Evolutionary conservation across 2,113 vertebrate genomes (phyloP), one percentile per base, ranked within the genome.

Genomic region (Morone saxatilis): DNA sequence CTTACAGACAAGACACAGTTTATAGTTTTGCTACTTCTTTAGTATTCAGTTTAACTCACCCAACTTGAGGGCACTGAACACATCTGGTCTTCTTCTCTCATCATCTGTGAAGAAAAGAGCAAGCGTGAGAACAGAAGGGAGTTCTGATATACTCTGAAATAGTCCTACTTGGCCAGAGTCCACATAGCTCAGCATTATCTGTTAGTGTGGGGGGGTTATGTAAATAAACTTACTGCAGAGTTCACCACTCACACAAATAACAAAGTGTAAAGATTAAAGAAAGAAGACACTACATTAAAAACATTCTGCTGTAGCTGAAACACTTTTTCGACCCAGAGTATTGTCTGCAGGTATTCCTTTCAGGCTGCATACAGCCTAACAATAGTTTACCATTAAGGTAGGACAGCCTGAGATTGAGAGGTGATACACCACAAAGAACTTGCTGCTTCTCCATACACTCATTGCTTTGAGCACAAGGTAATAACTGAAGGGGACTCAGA

Each of bases 41-140:
- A 47, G 5, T 61, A 7, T 53, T 36, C 1, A 1, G 43, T n/a
- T 54, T 0, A 43, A 73, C 96, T 95, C 88, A 99, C 98, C 98
- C 87, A 98, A 78, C 93, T 98, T 99, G 87, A 99, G 94, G 54
- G 98, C 98, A 69, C 96, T 96, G 93, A 99, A 99, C 82, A 99
- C 94, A 90, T 99, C 98, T 65, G 98, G 97, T 48, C 98, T 95
- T 65, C 93, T 96, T 88, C 97, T 98, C 88, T 98, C 97, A 67
- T 97, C 96, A 91, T 98, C 98, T 99, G 92, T 47, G 84, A 89
- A 93, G 87, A 74, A 87, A 80, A 13, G 53, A 94, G 16, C 83
- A 0, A 91, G 85, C 81, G 81, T 69, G 17, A 85, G 72, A 78
- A 1, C 47, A 69, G 16, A 41, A 4, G 3, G 43, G 38, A 22